Base-by-base conservation (phyloP, 1,140 invertebrate species). In the Drosophila sulfurigaster region DNA sequence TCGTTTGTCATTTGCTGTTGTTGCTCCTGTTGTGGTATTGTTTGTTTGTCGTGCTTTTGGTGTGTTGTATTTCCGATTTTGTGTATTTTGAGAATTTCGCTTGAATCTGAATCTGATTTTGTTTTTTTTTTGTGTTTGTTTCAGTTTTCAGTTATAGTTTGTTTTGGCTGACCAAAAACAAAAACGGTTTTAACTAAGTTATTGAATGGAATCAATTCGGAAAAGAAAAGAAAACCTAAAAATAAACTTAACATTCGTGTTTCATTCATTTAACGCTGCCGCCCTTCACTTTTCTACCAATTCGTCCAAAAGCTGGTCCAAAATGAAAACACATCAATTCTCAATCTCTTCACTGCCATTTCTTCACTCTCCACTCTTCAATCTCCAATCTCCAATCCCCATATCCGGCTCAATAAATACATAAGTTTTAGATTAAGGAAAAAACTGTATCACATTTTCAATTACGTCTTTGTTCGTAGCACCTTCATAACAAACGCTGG, bases 381-480 rank as follows among this genome's bases (percentile, higher is more conserved):
- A 0, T 20, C 20, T 20, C 0, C 20, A 25, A 0, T 25, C 20
- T 25, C 20, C 20, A 25, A 25, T 25, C 20, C 20, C 35, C 25
- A 51, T 79, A 70, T 75, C 66, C 73, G 62, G 60, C 65, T 78
- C 69, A 88, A 83, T 87, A 88, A 88, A 87, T 88, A 87, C 80
- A 79, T 76, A 76, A 69, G 49, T 71, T 60, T 52, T 76, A 72
- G 74, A 71, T 80, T 88, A 88, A 87, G 80, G 85, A 87, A 87
- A 88, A 89, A 89, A 88, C 82, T 85, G 87, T 92, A 92, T 92
- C 91, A 92, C 91, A 92, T 92, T 91, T 90, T 83, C 88, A 89
- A 88, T 92, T 91, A 92, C 91, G 86, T 91, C 90, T 92, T 92
- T 92, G 91, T 92, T 90, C 82, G 79, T 92, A 92, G 91, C 91